A percentile compares a stretch with the other conserved stretches of the same genome.
phyloP scores from a whole-genome alignment of 2,797 vertebrate species.

The Erpetoichthys calabaricus region DNA sequence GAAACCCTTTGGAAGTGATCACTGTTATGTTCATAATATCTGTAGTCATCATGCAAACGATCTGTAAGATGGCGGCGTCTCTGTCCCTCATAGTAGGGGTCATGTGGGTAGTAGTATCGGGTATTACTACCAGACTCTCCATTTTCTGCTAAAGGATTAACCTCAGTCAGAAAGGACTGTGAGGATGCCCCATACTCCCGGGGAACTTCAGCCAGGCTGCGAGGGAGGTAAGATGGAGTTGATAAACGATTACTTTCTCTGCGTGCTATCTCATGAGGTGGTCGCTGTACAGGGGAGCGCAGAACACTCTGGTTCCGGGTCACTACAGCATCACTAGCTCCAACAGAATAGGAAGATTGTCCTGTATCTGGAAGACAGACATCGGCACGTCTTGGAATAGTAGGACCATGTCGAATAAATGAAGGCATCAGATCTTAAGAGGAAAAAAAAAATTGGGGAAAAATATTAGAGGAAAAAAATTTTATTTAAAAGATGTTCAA shows the following conservation, averaged over 20 bases:
- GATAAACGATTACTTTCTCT: conserved; percentile 89
- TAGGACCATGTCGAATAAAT: conserved; percentile 92
- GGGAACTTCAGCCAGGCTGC: conserved; percentile 70
- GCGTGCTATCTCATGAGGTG: conserved; percentile 73
- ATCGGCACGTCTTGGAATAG: conserved; percentile 82
- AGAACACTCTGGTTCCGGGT: conserved; percentile 79
- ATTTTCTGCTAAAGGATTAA: conserved; percentile 65
- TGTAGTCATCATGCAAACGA: conserved; percentile 72
- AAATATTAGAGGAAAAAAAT: neutral
- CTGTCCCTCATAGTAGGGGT: conserved; percentile 69
- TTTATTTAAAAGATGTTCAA: neutral
- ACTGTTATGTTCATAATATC: conserved; percentile 70
- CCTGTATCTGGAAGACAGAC: conserved; percentile 64
- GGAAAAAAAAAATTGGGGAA: conserved; percentile 1
- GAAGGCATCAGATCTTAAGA: conserved; percentile 87
- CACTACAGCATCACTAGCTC: conserved; percentile 43
- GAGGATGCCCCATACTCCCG: conserved; percentile 73
- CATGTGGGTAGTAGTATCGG: conserved; percentile 64
- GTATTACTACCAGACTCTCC: conserved; percentile 53
- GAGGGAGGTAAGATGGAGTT: conserved; percentile 73
- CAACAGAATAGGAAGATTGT: conserved; percentile 32
- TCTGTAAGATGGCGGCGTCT: conserved; percentile 62
- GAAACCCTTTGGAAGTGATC: conserved; percentile 73
- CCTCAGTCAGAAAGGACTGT: conserved; percentile 73
- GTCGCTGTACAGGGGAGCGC: conserved; percentile 59